phyloP scores from a whole-genome alignment of 2,797 vertebrate genomes.

The Brachyalestes nurse region DNA sequence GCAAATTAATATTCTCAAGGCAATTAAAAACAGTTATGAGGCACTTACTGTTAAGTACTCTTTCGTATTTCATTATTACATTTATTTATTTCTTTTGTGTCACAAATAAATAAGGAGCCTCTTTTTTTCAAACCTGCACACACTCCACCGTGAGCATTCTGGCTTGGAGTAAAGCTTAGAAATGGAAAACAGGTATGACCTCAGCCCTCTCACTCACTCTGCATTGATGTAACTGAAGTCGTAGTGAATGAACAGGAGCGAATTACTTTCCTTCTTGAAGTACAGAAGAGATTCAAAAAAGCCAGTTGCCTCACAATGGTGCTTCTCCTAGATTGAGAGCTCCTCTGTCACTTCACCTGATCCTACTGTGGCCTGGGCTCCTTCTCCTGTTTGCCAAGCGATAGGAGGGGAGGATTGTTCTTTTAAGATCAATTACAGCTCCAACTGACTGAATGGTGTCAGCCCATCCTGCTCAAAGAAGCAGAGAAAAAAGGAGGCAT shows the following conservation, averaged over 20 bases:
- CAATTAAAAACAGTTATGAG: no score
- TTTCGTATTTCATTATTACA: neutral
- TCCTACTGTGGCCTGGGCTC: constrained; percentile 28
- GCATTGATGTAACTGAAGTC: constrained; percentile 69
- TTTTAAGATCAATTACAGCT: constrained; percentile 72
- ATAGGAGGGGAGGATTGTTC: constrained; percentile 69
- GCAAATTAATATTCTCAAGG: neutral
- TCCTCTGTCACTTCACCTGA: constrained; percentile 12
- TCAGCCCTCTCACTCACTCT: constrained; percentile 62
- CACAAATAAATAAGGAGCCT: neutral
- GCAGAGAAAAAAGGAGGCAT: constrained; percentile 44
- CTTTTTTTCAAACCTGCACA: neutral
- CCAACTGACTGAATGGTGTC: constrained; percentile 62
- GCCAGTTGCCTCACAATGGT: constrained; percentile 80
- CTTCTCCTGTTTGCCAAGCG: constrained; percentile 39
- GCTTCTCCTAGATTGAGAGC: constrained; percentile 51
- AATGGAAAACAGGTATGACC: constrained; percentile 42
- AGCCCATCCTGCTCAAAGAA: constrained; percentile 46
- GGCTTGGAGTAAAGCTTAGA: constrained; percentile 32
- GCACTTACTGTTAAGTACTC: no score
- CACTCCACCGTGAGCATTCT: neutral
- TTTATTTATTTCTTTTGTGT: neutral
- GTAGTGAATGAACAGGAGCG: constrained; percentile 72
- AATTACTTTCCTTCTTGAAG: constrained; percentile 73
- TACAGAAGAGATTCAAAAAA: constrained; percentile 75